phyloP scores from a whole-genome alignment of 2,113 vertebrate genomes.

The Peromyscus maniculatus region DNA sequence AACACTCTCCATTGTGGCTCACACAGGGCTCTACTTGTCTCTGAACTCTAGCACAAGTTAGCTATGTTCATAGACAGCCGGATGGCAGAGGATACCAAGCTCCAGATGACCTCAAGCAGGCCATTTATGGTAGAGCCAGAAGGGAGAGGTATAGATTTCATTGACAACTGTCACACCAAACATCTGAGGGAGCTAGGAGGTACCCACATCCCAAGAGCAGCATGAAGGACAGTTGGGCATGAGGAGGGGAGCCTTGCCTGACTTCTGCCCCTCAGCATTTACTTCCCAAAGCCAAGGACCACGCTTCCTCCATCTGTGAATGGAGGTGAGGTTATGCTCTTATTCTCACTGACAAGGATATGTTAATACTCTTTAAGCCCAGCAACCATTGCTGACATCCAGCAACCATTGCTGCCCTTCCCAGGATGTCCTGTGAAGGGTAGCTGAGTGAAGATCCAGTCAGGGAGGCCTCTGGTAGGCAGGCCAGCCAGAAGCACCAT shows the following conservation, averaged over 20 bases:
- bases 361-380: neutral
- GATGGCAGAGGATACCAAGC: neutral
- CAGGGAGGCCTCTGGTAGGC: neutral
- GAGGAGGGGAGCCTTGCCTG: neutral
- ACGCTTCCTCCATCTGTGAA: neutral
- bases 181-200: neutral
- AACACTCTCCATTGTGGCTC: rapidly evolving
- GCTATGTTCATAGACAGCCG: neutral
- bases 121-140: neutral
- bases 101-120: rapidly evolving
- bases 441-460: neutral
- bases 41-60: neutral
- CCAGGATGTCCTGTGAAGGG: neutral
- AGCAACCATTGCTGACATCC: neutral
- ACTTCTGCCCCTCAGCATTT: neutral
- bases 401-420: neutral
- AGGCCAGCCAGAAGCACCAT: rapidly evolving
- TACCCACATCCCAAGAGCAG: neutral
- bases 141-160: neutral
- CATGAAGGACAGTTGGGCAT: neutral
- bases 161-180: neutral
- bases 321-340: neutral
- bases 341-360: neutral
- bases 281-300: neutral
- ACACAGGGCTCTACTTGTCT: neutral